A percentile compares a stretch with the other conserved stretches of the same genome.
Conservation (phyloP, 2,888 invertebrate genomes). For the Troides helena region DNA sequence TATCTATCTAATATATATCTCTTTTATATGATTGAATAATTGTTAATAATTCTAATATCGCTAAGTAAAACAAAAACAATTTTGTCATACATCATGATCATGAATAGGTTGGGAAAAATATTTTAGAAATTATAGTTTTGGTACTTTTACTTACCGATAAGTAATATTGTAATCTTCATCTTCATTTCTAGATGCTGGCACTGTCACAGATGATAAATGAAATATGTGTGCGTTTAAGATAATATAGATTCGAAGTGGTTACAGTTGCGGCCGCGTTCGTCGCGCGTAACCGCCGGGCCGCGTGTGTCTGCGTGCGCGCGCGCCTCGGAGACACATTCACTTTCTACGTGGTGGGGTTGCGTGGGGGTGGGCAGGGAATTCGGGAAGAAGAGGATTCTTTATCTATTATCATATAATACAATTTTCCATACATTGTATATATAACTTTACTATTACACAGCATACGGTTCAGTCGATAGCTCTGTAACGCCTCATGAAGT, state of each 20-base stretch:
- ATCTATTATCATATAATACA: no score
- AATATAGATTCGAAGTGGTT: conserved; percentile 42
- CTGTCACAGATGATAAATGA: conserved; percentile 55
- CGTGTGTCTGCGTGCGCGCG: conserved; percentile 59
- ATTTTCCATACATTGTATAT: no score
- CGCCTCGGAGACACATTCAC: conserved; percentile 62
- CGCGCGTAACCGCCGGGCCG: conserved; percentile 64
- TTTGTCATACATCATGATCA: no score
- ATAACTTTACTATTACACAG: no score
- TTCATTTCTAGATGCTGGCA: conserved; percentile 51
- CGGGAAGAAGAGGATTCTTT: conserved; percentile 72
- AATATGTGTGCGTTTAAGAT: conserved; percentile 35
- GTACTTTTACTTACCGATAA: conserved; percentile 60
- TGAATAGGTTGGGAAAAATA: no score
- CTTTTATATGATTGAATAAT: no score
- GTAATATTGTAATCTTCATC: conserved; percentile 58
- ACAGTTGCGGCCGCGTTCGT: conserved; percentile 59
- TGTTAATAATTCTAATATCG: no score
- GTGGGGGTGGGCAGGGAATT: conserved; percentile 46
- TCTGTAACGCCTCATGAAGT: no score
- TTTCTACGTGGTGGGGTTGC: conserved; percentile 75
- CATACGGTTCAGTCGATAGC: no score
- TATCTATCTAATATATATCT: not conserved
- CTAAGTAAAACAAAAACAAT: no score
- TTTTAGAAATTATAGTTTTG: no score